These are phyloP conservation scores for Lepisosteus oculatus DNA, from an alignment of 2,113 vertebrate species.

Conservation along the genomic window DNA sequence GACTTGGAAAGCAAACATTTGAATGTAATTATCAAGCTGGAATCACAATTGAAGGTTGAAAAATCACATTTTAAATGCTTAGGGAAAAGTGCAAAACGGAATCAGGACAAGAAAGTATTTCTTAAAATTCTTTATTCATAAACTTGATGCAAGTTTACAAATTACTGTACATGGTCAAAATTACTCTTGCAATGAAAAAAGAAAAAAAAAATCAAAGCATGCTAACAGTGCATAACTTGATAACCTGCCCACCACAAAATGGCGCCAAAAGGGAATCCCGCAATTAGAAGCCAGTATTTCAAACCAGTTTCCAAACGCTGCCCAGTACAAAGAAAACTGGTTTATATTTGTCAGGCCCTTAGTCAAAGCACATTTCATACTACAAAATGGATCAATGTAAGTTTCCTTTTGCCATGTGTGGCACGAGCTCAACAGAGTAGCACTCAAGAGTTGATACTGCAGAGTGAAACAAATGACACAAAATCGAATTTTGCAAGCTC, in stretches of 20 bases:
- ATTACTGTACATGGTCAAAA: slow-evolving; percentile 77
- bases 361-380: slow-evolving; percentile 33
- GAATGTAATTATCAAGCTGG: too few relatives aligned
- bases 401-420: slow-evolving; percentile 17
- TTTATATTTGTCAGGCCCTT: slow-evolving; percentile 28
- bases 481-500: neutral
- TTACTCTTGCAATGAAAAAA: slow-evolving; percentile 69
- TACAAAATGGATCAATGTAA: slow-evolving; percentile 12
- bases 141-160: slow-evolving; percentile 83
- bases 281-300: slow-evolving; percentile 37
- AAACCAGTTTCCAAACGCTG: neutral
- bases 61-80: too few relatives aligned
- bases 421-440: slow-evolving; percentile 8
- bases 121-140: slow-evolving; percentile 80
- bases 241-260: slow-evolving; percentile 53
- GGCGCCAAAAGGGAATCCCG: slow-evolving; percentile 45
- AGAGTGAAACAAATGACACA: neutral
- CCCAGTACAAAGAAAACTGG: slow-evolving; percentile 15
- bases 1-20: too few relatives aligned
- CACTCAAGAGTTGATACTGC: neutral
- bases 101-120: slow-evolving; percentile 40
- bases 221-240: slow-evolving; percentile 70
- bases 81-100: neutral
- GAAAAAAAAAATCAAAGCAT: slow-evolving; percentile 60
- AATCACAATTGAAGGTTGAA: too few relatives aligned